Evolutionary conservation across 2,113 vertebrate species (phyloP).

Genomic region (Podilymbus podiceps): DNA sequence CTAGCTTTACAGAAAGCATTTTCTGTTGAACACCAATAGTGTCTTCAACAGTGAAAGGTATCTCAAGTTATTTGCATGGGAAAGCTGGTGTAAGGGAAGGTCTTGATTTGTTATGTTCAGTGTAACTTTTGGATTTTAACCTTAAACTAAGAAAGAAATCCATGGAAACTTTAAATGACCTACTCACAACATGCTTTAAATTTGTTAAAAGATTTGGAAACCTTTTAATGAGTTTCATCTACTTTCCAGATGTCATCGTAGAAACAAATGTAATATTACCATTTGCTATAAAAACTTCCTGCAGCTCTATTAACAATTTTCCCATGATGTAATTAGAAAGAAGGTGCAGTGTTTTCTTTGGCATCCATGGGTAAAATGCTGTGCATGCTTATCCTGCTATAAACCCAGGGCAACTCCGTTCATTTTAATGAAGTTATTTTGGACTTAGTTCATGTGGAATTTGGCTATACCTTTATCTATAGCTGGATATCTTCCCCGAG

Average conservation of each 20-base stretch:
- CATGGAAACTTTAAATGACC: neutral
- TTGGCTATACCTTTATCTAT: conserved; percentile 21
- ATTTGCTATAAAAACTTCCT: conserved; percentile 6
- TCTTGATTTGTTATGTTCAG: neutral
- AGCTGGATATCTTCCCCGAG: neutral
- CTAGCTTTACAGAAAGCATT: neutral
- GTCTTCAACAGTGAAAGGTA: neutral
- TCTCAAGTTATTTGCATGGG: neutral
- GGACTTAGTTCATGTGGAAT: conserved; percentile 4
- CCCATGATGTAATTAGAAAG: conserved; percentile 48
- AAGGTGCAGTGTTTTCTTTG: conserved; percentile 55
- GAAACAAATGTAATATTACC: neutral
- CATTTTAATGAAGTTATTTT: conserved; percentile 52
- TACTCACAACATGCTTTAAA: neutral
- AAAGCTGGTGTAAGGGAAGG: neutral
- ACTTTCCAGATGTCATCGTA: neutral
- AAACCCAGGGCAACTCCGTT: conserved; percentile 33
- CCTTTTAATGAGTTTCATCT: neutral
- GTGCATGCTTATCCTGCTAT: neutral
- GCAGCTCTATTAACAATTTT: conserved; percentile 17
- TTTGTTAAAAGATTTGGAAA: neutral
- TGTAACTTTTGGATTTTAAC: neutral
- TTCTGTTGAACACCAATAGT: neutral
- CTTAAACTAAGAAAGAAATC: neutral
- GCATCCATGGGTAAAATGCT: neutral